Conservation (phyloP, 2,888 invertebrate genomes). For the Tolmerus cingulatus region DNA sequence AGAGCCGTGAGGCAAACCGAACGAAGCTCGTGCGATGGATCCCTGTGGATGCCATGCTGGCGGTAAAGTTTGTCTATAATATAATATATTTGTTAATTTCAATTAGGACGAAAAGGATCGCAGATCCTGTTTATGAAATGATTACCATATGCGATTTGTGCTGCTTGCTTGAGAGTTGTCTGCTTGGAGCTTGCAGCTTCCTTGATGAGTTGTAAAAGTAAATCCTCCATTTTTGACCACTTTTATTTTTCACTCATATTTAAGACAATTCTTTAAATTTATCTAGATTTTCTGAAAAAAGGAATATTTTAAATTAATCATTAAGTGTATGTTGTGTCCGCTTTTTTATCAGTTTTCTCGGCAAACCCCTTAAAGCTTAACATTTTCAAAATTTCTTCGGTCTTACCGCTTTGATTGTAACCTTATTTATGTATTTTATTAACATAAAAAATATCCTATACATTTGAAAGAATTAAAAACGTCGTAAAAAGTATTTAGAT, state of each 20-base stretch:
- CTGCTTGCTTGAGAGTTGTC: constrained; percentile 77
- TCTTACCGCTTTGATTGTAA: too few relatives aligned
- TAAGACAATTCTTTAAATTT: background rate
- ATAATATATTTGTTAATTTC: background rate
- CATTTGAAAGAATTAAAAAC: too few relatives aligned
- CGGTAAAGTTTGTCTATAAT: constrained; percentile 79
- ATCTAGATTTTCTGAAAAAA: background rate
- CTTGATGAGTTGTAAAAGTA: constrained; percentile 82
- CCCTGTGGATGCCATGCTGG: constrained; percentile 79
- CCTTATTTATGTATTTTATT: too few relatives aligned
- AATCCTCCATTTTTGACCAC: constrained; percentile 77
- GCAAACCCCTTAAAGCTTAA: too few relatives aligned
- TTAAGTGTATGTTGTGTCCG: too few relatives aligned
- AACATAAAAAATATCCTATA: too few relatives aligned
- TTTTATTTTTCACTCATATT: constrained; percentile 21
- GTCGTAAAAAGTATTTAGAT: too few relatives aligned
- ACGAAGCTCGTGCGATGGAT: constrained; percentile 83
- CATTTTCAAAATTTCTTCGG: too few relatives aligned
- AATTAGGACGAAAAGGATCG: background rate
- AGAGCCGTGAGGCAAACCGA: constrained; percentile 85
- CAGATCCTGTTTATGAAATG: background rate
- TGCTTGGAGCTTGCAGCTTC: constrained; percentile 83
- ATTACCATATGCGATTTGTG: constrained; percentile 86
- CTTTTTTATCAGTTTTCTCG: too few relatives aligned
- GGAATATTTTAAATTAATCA: background rate